phyloP scores from a whole-genome alignment of 2,113 vertebrate genomes.

The Gopherus evgoodei region DNA sequence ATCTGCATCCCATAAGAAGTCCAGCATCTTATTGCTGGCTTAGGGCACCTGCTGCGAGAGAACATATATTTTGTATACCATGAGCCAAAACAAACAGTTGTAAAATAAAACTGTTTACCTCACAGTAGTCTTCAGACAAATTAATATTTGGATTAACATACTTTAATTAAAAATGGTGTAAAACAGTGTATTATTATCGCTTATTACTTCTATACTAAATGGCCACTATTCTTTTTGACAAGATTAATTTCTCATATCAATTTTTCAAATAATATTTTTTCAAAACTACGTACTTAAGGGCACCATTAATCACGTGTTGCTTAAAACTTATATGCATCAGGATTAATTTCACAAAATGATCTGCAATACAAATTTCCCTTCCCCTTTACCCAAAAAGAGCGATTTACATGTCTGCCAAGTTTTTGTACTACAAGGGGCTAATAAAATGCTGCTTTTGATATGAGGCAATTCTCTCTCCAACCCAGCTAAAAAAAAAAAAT shows the following conservation, averaged over 20 bases:
- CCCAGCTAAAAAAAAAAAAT: neutral
- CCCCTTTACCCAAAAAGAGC: neutral
- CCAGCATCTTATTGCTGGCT: neutral
- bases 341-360: neutral
- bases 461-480: neutral
- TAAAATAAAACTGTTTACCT: neutral
- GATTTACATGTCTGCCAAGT: neutral
- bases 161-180: neutral
- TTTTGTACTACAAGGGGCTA: neutral
- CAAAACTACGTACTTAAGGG: fast-evolving
- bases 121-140: neutral
- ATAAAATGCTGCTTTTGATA: neutral
- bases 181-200: neutral
- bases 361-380: neutral
- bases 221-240: neutral
- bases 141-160: neutral
- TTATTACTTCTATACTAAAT: neutral
- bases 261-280: neutral
- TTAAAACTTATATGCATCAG: neutral
- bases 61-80: neutral
- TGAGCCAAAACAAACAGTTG: neutral
- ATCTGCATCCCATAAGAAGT: neutral
- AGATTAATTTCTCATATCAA: neutral
- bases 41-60: neutral
- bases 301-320: neutral